A percentile compares a stretch with the other conserved stretches of the same genome.
These are phyloP conservation scores for Hydrozoanthus gracilis DNA, from an alignment of 92 coral and sea anemone genomes.

Conservation along the genomic window DNA sequence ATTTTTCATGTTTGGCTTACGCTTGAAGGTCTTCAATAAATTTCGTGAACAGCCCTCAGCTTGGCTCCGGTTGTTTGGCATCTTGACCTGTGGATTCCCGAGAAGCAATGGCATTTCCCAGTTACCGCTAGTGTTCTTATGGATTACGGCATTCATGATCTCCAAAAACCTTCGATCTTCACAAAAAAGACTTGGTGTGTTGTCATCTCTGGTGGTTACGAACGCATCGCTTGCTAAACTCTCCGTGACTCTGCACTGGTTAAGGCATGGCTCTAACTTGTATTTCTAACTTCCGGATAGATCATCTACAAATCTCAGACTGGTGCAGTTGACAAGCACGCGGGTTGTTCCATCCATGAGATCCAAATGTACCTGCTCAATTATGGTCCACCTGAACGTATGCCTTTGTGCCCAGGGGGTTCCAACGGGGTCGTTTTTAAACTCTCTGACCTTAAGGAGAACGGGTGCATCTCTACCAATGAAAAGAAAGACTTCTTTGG, in stretches of 20 bases:
- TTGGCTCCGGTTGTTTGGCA: background rate
- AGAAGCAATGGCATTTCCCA: conserved; percentile 47
- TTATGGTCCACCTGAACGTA: conserved; percentile 4
- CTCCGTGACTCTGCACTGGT: conserved; percentile 4
- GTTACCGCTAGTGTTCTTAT: conserved; percentile 37
- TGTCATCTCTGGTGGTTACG: background rate
- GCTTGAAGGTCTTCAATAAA: background rate
- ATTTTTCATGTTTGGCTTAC: background rate
- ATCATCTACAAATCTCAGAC: background rate
- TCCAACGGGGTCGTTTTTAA: conserved; percentile 26
- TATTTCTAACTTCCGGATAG: background rate
- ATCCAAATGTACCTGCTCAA: background rate
- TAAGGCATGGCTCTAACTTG: conserved; percentile 12
- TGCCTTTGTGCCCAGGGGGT: conserved; percentile 22
- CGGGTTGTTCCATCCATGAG: background rate
- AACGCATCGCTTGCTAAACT: background rate
- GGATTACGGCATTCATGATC: conserved; percentile 33
- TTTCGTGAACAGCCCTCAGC: background rate
- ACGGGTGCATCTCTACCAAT: conserved; percentile 21
- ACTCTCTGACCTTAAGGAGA: conserved; percentile 2
- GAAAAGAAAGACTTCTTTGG: background rate
- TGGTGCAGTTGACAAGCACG: conserved; percentile 9
- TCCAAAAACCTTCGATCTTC: conserved; percentile 1
- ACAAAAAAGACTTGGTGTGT: no score
- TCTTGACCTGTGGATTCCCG: background rate